Evolutionary conservation across 2,888 invertebrate species (phyloP).

Genomic region (Alviniconcha strummeri): DNA sequence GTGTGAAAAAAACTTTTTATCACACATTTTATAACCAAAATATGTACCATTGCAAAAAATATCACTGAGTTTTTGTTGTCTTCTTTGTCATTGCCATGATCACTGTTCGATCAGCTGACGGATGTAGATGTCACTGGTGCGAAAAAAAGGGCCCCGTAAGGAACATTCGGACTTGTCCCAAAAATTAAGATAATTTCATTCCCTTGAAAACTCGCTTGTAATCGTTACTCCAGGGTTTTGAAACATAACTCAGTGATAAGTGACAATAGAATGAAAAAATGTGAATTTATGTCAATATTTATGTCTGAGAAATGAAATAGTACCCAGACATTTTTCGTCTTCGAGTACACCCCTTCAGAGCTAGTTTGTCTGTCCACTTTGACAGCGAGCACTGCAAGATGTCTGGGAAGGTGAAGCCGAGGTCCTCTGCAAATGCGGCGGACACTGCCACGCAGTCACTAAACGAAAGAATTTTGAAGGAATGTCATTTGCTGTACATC

Average conservation of each 20-base stretch:
- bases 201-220: no score
- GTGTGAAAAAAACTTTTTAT: neutral
- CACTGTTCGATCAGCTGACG: slow-evolving; percentile 68
- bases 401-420: slow-evolving; percentile 72
- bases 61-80: slow-evolving; percentile 28
- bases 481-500: slow-evolving; percentile 76
- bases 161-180: slow-evolving; percentile 33
- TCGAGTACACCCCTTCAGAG: slow-evolving; percentile 12
- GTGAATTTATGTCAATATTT: neutral
- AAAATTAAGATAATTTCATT: neutral
- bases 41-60: slow-evolving; percentile 21
- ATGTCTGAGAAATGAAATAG: neutral
- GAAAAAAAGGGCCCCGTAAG: slow-evolving; percentile 40
- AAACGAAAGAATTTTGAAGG: slow-evolving; percentile 76
- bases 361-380: slow-evolving; percentile 46
- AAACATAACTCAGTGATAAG: no score
- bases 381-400: slow-evolving; percentile 61
- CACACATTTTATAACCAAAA: neutral
- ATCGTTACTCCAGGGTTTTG: no score
- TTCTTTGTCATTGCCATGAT: slow-evolving; percentile 45
- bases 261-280: no score
- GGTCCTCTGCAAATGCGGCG: slow-evolving; percentile 70
- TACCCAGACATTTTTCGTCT: slow-evolving; percentile 34
- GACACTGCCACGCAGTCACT: slow-evolving; percentile 73
- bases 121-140: slow-evolving; percentile 62